phyloP scores from a whole-genome alignment of 2,888 invertebrate species.

The Idaea biselata region DNA sequence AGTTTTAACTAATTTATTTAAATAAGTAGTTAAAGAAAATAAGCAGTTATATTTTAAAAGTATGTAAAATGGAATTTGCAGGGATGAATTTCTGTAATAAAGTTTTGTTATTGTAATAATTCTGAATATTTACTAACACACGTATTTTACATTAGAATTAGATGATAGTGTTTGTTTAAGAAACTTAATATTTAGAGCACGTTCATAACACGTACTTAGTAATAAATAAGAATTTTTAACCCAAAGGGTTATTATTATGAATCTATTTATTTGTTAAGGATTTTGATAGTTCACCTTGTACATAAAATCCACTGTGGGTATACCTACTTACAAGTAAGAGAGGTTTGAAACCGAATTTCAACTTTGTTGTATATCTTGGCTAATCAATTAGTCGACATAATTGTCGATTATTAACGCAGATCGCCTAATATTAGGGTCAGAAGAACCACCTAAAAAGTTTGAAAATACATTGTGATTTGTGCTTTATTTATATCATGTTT shows the following conservation, averaged over 20 bases:
- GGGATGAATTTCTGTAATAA: not conserved
- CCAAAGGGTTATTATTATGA: not conserved
- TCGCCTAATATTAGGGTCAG: not conserved
- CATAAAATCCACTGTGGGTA: not conserved
- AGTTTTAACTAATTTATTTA: not conserved
- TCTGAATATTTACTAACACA: not conserved
- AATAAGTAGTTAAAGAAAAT: not conserved
- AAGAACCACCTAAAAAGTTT: not conserved
- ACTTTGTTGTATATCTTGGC: not conserved
- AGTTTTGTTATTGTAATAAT: not conserved
- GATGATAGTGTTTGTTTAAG: not conserved
- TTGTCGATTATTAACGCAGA: not conserved
- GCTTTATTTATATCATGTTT: not conserved
- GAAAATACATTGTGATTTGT: constrained; percentile 1
- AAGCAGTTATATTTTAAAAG: not conserved
- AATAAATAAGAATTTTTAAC: not conserved
- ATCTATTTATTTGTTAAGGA: not conserved
- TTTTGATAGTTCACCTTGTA: not conserved
- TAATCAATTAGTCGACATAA: not conserved
- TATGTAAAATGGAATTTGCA: not conserved
- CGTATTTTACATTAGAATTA: not conserved
- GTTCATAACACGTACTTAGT: not conserved
- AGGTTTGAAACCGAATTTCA: too few species aligned
- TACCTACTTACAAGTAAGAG: not conserved
- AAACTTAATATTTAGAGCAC: not conserved